A percentile compares a stretch with the other conserved stretches of the same genome.
phyloP scores from a whole-genome alignment of 2,113 vertebrate species.

The Bucco capensis region DNA sequence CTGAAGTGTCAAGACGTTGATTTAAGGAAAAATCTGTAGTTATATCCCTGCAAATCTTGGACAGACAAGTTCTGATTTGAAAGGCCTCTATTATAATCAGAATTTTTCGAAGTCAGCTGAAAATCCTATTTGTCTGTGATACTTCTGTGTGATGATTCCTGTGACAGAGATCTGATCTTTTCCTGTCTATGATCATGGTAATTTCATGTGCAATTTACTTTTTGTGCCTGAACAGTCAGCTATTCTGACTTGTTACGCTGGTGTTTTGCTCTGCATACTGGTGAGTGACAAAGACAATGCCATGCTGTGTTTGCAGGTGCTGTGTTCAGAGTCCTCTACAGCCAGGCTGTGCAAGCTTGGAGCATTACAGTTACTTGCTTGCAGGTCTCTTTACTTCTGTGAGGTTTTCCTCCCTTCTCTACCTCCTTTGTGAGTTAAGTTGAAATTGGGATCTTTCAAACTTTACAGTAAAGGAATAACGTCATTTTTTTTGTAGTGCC shows the following conservation, averaged over 20 bases:
- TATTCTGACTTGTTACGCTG: not conserved
- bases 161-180: not conserved
- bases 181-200: not conserved
- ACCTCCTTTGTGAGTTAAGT: not conserved
- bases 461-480: not conserved
- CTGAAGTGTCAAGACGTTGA: not conserved
- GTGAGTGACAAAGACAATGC: too few species aligned
- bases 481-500: not conserved
- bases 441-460: not conserved
- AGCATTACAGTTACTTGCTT: not conserved
- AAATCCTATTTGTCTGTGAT: not conserved
- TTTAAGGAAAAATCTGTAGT: not conserved
- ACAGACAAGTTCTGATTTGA: not conserved
- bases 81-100: not conserved
- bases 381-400: not conserved
- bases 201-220: not conserved
- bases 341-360: not conserved
- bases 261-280: rapidly evolving
- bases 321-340: not conserved
- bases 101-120: not conserved
- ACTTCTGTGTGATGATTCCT: not conserved
- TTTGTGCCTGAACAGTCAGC: not conserved
- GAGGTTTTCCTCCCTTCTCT: not conserved
- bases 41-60: not conserved
- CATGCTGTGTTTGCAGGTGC: not conserved